phyloP scores from a whole-genome alignment of 2,797 vertebrate species.

The Dendrocincla fuliginosa region DNA sequence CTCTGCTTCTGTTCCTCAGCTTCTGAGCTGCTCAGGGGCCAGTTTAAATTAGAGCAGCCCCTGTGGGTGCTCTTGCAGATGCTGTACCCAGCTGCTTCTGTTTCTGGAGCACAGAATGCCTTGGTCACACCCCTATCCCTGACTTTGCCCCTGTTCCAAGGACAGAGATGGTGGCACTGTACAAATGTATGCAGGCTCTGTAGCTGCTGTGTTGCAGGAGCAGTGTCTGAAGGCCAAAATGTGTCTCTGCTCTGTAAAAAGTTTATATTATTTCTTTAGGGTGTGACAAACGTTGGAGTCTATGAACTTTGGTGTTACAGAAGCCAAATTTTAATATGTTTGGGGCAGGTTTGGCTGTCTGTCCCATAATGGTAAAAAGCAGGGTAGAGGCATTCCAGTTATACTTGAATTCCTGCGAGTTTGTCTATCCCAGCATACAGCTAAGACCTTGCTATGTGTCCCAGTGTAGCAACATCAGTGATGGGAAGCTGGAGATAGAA shows the following conservation, averaged over 20 bases:
- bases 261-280: not conserved
- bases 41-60: conserved; percentile 46
- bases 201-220: not conserved
- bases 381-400: not conserved
- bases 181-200: not conserved
- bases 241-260: not conserved
- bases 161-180: not conserved
- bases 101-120: conserved; percentile 38
- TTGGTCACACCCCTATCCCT: not conserved
- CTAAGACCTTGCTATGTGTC: not conserved
- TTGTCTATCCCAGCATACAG: not conserved
- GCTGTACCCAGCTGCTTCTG: conserved; percentile 16
- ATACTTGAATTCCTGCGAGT: not conserved
- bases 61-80: not conserved
- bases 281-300: not conserved
- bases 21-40: conserved; percentile 26
- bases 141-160: conserved; percentile 16
- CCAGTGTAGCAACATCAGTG: not conserved
- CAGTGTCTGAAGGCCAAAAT: not conserved
- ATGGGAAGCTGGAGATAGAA: not conserved
- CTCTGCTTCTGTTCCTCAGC: conserved; percentile 23
- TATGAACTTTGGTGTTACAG: not conserved
- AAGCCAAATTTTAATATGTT: not conserved
- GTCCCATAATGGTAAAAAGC: not conserved
- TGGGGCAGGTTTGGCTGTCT: not conserved